These are phyloP conservation scores for Acleris sparsana DNA, from an alignment of 2,888 invertebrate species.

Conservation along the genomic window DNA sequence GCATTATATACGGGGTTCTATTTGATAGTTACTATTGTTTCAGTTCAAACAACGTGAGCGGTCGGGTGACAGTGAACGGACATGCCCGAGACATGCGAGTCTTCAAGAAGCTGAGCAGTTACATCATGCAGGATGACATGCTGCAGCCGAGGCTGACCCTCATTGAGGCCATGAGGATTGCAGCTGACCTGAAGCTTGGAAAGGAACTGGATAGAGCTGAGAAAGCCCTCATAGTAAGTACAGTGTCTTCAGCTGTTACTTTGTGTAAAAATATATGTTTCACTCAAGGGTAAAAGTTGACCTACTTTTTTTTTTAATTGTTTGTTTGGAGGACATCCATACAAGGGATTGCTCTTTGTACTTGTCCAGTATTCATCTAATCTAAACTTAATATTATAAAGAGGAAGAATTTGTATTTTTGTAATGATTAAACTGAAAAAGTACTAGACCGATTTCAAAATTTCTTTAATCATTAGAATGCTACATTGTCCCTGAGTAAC, in stretches of 20 bases:
- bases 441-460: too few relatives aligned
- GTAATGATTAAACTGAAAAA: too few relatives aligned
- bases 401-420: too few relatives aligned
- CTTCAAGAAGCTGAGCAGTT: constrained; percentile 89
- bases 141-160: constrained; percentile 89
- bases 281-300: not conserved
- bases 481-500: too few relatives aligned
- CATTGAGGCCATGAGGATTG: constrained; percentile 88
- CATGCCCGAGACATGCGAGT: constrained; percentile 85
- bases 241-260: too few relatives aligned
- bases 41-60: constrained; percentile 85
- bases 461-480: too few relatives aligned
- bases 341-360: too few relatives aligned
- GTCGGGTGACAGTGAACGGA: constrained; percentile 87
- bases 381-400: too few relatives aligned
- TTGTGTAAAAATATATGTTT: not conserved
- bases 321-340: too few relatives aligned
- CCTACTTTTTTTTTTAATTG: too few relatives aligned
- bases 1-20: too few relatives aligned
- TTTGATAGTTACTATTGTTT: constrained; percentile 12
- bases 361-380: too few relatives aligned
- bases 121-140: constrained; percentile 92
- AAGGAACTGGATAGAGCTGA: constrained; percentile 81
- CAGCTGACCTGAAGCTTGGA: constrained; percentile 89
- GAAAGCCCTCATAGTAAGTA: constrained; percentile 86